Evolutionary conservation across 2,797 vertebrate species (phyloP), one percentile per base, ranked within the genome.

Genomic region (Siniperca scherzeri): DNA sequence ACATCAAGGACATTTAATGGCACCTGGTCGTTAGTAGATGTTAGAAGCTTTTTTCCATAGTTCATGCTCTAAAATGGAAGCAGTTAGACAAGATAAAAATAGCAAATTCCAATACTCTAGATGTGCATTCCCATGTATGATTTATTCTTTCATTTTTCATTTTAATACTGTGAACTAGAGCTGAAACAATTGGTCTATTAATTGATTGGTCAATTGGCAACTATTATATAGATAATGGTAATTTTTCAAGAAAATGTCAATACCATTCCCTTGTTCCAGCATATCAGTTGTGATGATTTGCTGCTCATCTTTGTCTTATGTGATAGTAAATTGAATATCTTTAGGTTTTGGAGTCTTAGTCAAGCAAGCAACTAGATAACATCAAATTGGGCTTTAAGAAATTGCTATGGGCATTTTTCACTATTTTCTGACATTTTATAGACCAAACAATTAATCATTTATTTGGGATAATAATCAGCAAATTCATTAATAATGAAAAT

Each of bases 21-120:
- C 81, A 91, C 88, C 80, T 91, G 78, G 82, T 88, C 62, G 42
- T 86, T 87, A 83, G 82, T 44, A 65, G 7, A 87, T 74, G 62
- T 48, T 71, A 55, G 36, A 13, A 25, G 70, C 72, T 68, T 16
- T 66, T 80, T 64, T 76, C 46, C 25, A 84, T 21, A 17, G 36
- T 12, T 38, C 2, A 55, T 3, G 22, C 27, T 60, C 55, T 67
- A n/a, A 81, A 82, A 53, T 40, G 14, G 72, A 53, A 65, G 25
- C 44, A 65, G 59, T 16, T 4, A 17, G 10, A 27, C 3, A 0
- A 57, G 42, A 76, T 60, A 3, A 52, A 70, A 36, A 68, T 1
- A 22, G 3, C 6, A 16, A 44, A n/a, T 21, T 36, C 13, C 17
- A 17, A 44, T 50, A 53, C 14, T 46, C 33, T 0, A 8, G 11